Evolutionary conservation across 53 echinoderm and acorn worm species (phyloP), one percentile per base, ranked within the genome.

Genomic region (Hippasteria phrygiana): DNA sequence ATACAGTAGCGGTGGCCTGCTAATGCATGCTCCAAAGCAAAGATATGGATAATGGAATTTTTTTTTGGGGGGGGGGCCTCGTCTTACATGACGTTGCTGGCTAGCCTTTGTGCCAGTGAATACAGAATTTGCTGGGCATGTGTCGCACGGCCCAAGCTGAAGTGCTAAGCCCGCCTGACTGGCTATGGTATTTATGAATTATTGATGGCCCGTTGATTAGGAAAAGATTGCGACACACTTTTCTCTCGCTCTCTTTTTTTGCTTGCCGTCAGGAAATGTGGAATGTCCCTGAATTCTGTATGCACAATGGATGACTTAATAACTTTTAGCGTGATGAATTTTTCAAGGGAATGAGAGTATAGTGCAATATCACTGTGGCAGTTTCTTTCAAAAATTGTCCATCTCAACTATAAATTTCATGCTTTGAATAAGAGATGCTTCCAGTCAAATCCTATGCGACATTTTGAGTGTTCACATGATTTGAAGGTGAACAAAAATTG

Each of bases 191-290:
- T 81, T 81, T 81, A 81, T 29, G 63, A 71, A 85, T 85, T 85
- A 85, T 83, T 65, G 47, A 85, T 85, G 85, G 50, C 33, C 85
- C 85, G 71, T 85, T 85, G 85, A 85, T 69, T 85, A 37, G 85
- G 34, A 85, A 85, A 69, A 48, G 85, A 85, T 85, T 85, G 85
- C 71, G 20, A 85, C 85, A 85, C 71, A 51, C 51, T 71, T 85
- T 66, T 66, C 64, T 29, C 18, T 20, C 42, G n/a, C n/a, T n/a
- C n/a, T n/a, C n/a, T n/a, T 27, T 16, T 55, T 53, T 33, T 34
- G 16, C 29, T 18, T 35, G 35, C 29, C 5, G 9, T 28, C 43
- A 80, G 80, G 80, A 64, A 82, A 82, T 27, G 45, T 79, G 79
- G 79, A 82, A 82, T 65, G 82, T 65, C 64, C 82, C 82, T 82